Base-by-base conservation (phyloP, 2,888 invertebrate species). In the Ectemnius cavifrons region DNA sequence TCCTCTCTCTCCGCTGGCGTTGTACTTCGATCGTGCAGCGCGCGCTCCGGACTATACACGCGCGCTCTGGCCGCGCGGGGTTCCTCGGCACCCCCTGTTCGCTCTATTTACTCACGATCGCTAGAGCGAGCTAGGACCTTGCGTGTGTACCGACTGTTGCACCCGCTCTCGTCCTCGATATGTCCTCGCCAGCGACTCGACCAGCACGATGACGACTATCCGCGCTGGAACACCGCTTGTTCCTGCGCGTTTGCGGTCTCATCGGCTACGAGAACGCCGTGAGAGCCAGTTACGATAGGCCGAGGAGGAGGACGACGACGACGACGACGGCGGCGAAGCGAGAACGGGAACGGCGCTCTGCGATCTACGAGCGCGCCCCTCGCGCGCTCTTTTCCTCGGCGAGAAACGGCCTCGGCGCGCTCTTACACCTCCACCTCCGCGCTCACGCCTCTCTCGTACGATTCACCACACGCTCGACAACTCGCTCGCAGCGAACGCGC, bases 81-180 rank as follows among this genome's bases (percentile, higher is more conserved):
- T 69, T 78, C 59, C 73, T 69, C 74, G 63, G 78, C 77, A 64
- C 67, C 73, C 64, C 63, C 46, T 58, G 62, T 64, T 71, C 70
- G 75, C 64, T 73, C 76, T 79, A 76, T 79, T 79, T 79, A 79
- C 79, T 79, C 76, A 73, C 79, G 71, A 77, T 74, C 67, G 67
- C 52, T 37, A 16, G 23, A 23, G 58, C 63, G 57, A 47, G 61
- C 66, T 59, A 70, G 69, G 46, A 77, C 27, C 61, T 27, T 37
- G 37, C 60, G 16, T 46, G 16, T 46, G 37, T 58, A 47, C 63
- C 56, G 67, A 73, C 47, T 20, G 57, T 67, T 73, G 69, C 73
- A 77, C 69, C 56, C 52, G 77, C 61, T 47, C 47, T 14, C 52
- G 52, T 14, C 57, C 61, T 73, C 37, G 57, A 46, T 57, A 37